These are phyloP conservation scores for Eidolon dupreanum DNA, from an alignment of 2,797 vertebrate species.

Conservation along the genomic window DNA sequence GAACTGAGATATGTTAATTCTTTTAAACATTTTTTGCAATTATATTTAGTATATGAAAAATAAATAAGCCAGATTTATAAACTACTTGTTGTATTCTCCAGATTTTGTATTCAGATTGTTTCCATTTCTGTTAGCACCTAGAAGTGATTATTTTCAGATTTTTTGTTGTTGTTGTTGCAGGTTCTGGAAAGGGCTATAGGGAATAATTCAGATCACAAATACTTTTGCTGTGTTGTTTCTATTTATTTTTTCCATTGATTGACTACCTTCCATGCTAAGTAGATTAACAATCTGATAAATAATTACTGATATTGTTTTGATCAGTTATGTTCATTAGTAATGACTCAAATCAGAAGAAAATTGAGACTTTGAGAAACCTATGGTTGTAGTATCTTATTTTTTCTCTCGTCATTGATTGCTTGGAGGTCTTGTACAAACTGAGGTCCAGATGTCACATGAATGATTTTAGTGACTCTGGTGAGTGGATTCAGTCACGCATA, in stretches of 20 bases:
- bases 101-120: conserved; percentile 20
- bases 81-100: background rate
- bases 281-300: background rate
- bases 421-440: background rate
- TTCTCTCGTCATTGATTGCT: background rate
- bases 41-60: background rate
- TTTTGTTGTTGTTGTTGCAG: background rate
- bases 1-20: background rate
- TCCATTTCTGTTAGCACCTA: conserved; percentile 22
- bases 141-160: background rate
- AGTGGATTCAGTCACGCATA: background rate
- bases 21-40: background rate
- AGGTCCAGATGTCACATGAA: background rate
- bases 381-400: background rate
- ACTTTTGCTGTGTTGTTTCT: background rate
- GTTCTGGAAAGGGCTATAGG: background rate
- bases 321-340: background rate
- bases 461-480: background rate
- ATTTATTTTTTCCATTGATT: background rate
- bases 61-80: background rate
- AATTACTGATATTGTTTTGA: background rate
- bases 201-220: background rate
- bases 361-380: background rate
- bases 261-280: background rate
- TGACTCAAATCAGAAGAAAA: background rate